A percentile compares a stretch with the other conserved stretches of the same genome.
Conservation (phyloP, 1,140 invertebrate species). For the Phenacoccus solenopsis region DNA sequence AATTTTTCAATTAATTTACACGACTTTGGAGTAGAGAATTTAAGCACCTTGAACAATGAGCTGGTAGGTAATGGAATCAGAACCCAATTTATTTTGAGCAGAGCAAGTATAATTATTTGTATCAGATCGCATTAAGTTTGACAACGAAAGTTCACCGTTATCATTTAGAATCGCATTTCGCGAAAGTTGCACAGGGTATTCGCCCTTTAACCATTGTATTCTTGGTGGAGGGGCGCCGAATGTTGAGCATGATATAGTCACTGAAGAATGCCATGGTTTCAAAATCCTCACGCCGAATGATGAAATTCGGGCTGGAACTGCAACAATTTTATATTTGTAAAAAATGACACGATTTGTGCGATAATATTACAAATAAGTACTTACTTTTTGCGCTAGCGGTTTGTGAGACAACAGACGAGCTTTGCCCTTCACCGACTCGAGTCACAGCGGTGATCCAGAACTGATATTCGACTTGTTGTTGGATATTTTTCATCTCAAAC, state of each 20-base stretch:
- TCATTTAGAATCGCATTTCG: slow-evolving; percentile 36
- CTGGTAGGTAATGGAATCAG: slow-evolving; percentile 37
- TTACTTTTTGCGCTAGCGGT: slow-evolving; percentile 40
- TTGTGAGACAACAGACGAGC: slow-evolving; percentile 50
- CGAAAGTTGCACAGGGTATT: slow-evolving; percentile 27
- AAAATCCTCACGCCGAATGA: slow-evolving; percentile 52
- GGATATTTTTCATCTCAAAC: slow-evolving; percentile 52
- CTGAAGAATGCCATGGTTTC: slow-evolving; percentile 49
- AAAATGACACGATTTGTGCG: background rate
- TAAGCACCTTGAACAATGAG: slow-evolving; percentile 40
- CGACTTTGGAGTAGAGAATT: background rate
- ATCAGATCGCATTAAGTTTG: slow-evolving; percentile 36
- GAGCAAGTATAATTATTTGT: slow-evolving; percentile 34
- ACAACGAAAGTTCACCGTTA: slow-evolving; percentile 27
- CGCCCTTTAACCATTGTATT: slow-evolving; percentile 48
- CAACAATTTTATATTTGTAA: no score
- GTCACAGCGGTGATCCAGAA: slow-evolving; percentile 70
- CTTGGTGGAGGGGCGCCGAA: slow-evolving; percentile 46
- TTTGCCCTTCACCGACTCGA: slow-evolving; percentile 58
- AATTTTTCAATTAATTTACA: background rate
- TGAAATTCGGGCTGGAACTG: slow-evolving; percentile 51
- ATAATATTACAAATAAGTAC: background rate
- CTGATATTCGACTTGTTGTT: slow-evolving; percentile 64
- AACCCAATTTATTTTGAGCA: slow-evolving; percentile 34
- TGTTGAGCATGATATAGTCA: slow-evolving; percentile 46